phyloP scores from a whole-genome alignment of 2,797 vertebrate species.

The Peromyscus melanophrys region DNA sequence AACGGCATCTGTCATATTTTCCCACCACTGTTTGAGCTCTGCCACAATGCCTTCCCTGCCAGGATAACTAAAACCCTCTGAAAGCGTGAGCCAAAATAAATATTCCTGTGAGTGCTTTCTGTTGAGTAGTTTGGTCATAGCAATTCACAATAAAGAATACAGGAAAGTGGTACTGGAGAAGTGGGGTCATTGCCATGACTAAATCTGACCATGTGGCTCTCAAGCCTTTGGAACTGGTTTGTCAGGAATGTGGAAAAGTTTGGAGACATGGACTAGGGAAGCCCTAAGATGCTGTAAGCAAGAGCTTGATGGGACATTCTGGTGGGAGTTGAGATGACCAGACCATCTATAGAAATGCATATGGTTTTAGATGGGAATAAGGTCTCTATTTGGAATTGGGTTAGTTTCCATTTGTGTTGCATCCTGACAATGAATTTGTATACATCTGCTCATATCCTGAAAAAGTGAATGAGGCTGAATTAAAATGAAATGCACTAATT shows the following conservation, averaged over 20 bases:
- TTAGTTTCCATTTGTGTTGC: neutral
- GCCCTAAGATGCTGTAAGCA: neutral
- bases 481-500: neutral
- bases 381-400: neutral
- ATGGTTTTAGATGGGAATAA: neutral
- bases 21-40: neutral
- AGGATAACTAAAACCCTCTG: neutral
- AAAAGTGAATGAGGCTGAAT: neutral
- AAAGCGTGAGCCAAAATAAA: neutral
- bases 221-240: neutral
- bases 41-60: neutral
- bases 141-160: neutral
- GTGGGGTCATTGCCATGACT: neutral
- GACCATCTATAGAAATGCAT: neutral
- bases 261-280: neutral
- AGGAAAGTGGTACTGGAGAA: neutral
- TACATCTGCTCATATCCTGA: neutral
- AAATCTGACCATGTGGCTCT: neutral
- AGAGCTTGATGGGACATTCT: neutral
- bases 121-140: neutral
- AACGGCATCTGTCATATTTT: neutral
- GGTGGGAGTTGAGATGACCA: neutral
- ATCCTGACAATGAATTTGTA: neutral
- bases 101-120: neutral
- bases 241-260: neutral